A percentile compares a stretch with the other conserved stretches of the same genome.
phyloP scores from a whole-genome alignment of 2,113 vertebrate species.

The Maccullochella peelii region DNA sequence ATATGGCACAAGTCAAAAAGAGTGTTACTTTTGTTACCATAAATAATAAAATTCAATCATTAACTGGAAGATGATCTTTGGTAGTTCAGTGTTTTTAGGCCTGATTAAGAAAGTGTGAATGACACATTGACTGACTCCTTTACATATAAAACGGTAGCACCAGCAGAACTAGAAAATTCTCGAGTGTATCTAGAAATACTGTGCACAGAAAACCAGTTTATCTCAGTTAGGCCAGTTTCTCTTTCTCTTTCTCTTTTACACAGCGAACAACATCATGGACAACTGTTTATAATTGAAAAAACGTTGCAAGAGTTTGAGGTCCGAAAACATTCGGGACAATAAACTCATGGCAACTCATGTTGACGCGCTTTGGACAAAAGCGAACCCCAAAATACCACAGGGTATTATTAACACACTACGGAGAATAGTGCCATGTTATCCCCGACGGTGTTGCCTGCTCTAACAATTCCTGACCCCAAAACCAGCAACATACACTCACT shows the following conservation, averaged over 20 bases:
- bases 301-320: neutral
- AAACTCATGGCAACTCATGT: slow-evolving; percentile 10
- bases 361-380: slow-evolving; percentile 17
- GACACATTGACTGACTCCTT: neutral
- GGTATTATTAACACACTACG: neutral
- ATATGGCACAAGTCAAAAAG: neutral
- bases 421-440: neutral
- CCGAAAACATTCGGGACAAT: neutral
- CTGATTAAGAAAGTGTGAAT: neutral
- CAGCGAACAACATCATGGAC: neutral
- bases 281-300: no score
- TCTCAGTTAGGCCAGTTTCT: no score
- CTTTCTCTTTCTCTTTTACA: no score
- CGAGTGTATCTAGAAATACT: neutral
- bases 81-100: neutral
- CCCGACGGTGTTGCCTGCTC: neutral
- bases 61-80: neutral
- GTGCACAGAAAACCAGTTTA: no score
- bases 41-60: no score
- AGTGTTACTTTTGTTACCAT: neutral
- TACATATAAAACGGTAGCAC: neutral
- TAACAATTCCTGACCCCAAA: neutral
- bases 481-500: neutral
- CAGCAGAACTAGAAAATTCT: neutral
- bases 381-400: slow-evolving; percentile 14